Conservation (phyloP, 2,797 vertebrate species). For the Graptemys geographica region DNA sequence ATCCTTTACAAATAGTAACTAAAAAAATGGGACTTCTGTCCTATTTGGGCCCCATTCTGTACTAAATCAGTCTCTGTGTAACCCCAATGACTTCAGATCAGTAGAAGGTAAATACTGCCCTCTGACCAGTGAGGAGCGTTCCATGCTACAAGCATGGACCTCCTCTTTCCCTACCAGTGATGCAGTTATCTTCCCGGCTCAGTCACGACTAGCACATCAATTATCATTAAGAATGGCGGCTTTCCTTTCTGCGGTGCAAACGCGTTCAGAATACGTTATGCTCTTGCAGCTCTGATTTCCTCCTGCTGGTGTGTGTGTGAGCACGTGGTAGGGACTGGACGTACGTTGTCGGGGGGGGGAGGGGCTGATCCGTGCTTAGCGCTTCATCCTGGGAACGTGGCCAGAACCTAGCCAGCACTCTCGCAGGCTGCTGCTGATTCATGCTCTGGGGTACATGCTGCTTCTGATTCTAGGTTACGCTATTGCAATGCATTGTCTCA, state of each 20-base stretch:
- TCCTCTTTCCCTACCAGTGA: not conserved
- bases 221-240: fast-evolving
- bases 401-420: not conserved
- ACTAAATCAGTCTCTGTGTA: not conserved
- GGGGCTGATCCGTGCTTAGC: not conserved
- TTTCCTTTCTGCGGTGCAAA: fast-evolving
- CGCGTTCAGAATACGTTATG: fast-evolving
- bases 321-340: too few relatives aligned
- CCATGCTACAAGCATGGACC: fast-evolving
- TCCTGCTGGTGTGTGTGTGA: not conserved
- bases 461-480: not conserved
- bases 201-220: fast-evolving
- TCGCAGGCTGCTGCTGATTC: slow-evolving; percentile 29
- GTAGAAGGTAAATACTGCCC: not conserved
- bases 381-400: not conserved
- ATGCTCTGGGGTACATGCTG: fast-evolving
- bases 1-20: not conserved
- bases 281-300: fast-evolving
- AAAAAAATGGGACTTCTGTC: not conserved
- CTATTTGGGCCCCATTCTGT: not conserved
- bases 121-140: not conserved
- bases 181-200: fast-evolving
- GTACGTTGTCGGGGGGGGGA: fast-evolving
- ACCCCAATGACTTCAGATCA: not conserved
- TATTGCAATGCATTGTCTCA: not conserved